A percentile compares a stretch with the other conserved stretches of the same genome.
These are phyloP conservation scores for Pocillopora grandis DNA, from an alignment of 92 coral and sea anemone genomes.

Conservation along the genomic window DNA sequence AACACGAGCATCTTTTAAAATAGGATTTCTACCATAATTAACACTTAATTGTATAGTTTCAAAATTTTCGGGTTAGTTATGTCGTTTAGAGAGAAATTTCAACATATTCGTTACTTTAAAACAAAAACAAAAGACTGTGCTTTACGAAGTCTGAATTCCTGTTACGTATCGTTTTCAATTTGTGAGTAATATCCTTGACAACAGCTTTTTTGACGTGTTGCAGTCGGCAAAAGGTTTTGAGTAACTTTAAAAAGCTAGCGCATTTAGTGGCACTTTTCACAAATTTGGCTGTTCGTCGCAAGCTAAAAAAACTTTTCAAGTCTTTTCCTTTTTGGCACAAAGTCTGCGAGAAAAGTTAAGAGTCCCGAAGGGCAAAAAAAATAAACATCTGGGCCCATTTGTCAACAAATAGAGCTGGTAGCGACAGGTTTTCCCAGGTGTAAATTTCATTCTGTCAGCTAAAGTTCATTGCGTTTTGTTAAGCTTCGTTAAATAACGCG, in stretches of 20 bases:
- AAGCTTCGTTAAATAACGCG: neutral
- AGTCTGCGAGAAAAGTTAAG: neutral
- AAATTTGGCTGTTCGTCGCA: neutral
- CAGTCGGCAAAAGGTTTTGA: neutral
- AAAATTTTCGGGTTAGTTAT: neutral
- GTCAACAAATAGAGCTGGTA: neutral
- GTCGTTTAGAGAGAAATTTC: neutral
- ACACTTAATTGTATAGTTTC: neutral
- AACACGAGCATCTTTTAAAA: too few relatives aligned
- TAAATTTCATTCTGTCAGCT: neutral
- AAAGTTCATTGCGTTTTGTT: constrained; percentile 10
- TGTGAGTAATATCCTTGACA: constrained; percentile 26
- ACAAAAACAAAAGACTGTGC: neutral
- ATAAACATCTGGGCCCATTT: neutral
- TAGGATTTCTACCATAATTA: too few relatives aligned
- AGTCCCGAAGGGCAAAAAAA: neutral
- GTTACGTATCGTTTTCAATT: constrained; percentile 3
- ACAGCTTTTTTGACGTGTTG: neutral
- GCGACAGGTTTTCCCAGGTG: constrained; percentile 21
- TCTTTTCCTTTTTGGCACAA: neutral
- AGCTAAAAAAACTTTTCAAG: neutral
- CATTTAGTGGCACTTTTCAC: too few relatives aligned
- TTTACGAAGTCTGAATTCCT: neutral
- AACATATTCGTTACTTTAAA: neutral
- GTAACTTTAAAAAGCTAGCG: neutral